Base-by-base conservation (phyloP, 2,797 vertebrate genomes). In the Poeciliopsis gracilis region DNA sequence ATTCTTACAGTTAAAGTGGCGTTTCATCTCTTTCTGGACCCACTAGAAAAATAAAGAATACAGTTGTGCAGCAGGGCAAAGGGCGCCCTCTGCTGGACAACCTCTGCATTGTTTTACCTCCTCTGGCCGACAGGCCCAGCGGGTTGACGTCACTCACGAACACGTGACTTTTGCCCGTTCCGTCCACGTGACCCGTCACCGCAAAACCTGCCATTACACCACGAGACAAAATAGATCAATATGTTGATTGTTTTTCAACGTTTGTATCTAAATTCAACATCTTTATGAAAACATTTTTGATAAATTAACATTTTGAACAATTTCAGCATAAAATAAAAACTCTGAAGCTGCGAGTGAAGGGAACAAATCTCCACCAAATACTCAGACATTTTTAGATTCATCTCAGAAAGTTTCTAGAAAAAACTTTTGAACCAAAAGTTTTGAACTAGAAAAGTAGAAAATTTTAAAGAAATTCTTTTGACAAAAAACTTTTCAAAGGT, bases 121-220 rank as follows among this genome's bases (percentile, higher is more conserved):
- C 95, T 66, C 91, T 87, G 33, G 94, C 96, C 0, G 97, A 97
- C 90, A 94, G 82, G 77, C 97, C 96, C n/a, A 94, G 93, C 1
- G 95, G 94, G 69, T 96, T 94, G 46, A 98, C 97, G 33, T 98
- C 96, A 18, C 97, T 98, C 80, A 98, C 91, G 75, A 94, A 96
- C 71, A 99, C 95, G 77, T 91, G 96, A 69, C 94, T 96, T 46
- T 82, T 92, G n/a, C 96, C 95, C 0, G 74, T 93, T 72, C 94
- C 95, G 13, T 96, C 96, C 76, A 97, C 94, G 84, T 97, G 96
- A 25, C 96, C 97, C 0, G 95, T 97, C 86, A 98, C 97, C 0
- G 96, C 96, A 77, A 98, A 97, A 15, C 97, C 97, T 98, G 73
- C 36, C n/a, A 4, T 53, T 25, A 25, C 23, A 9, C 23, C 25